These are phyloP conservation scores for Chymomyza caudatula DNA, from an alignment of 2,888 invertebrate species.

Conservation along the genomic window DNA sequence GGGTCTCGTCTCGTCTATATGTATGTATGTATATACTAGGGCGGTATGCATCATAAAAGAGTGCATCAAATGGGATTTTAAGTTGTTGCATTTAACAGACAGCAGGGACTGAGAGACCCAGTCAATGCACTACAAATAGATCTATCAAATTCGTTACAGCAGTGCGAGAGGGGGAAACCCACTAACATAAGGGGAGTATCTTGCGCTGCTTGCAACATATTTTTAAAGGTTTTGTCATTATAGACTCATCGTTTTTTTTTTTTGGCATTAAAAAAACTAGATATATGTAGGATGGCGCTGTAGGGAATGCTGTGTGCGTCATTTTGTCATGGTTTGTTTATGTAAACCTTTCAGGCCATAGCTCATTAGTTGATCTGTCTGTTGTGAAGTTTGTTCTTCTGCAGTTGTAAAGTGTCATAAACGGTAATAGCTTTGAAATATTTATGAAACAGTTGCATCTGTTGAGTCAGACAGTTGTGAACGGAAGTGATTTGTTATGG, in stretches of 20 bases:
- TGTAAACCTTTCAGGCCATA: slow-evolving; percentile 60
- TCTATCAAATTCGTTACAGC: slow-evolving; percentile 64
- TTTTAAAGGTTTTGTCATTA: slow-evolving; percentile 52
- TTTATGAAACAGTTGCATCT: slow-evolving; percentile 42
- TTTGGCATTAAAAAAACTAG: slow-evolving; percentile 26
- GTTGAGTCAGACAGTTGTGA: background rate
- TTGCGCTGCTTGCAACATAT: background rate
- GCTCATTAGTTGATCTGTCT: slow-evolving; percentile 58
- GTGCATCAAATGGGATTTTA: slow-evolving; percentile 74
- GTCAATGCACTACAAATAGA: slow-evolving; percentile 62
- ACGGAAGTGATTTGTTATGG: too few species aligned
- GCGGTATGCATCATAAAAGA: slow-evolving; percentile 58
- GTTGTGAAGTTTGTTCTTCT: slow-evolving; percentile 8
- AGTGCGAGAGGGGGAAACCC: slow-evolving; percentile 15
- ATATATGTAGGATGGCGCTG: background rate
- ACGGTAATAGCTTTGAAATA: slow-evolving; percentile 49
- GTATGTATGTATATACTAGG: background rate
- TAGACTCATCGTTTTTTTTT: slow-evolving; percentile 27
- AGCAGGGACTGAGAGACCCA: slow-evolving; percentile 15
- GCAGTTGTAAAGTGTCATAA: slow-evolving; percentile 22
- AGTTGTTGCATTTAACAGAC: slow-evolving; percentile 72
- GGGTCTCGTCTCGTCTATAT: slow-evolving; percentile 7
- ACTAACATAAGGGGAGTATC: slow-evolving; percentile 13
- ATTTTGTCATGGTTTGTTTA: slow-evolving; percentile 52
- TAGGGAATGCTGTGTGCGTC: slow-evolving; percentile 3